Percentiles rank a stretch among this genome's conserved stretches.
Conservation (phyloP, 2,113 vertebrate genomes). For the Anoura caudifer region DNA sequence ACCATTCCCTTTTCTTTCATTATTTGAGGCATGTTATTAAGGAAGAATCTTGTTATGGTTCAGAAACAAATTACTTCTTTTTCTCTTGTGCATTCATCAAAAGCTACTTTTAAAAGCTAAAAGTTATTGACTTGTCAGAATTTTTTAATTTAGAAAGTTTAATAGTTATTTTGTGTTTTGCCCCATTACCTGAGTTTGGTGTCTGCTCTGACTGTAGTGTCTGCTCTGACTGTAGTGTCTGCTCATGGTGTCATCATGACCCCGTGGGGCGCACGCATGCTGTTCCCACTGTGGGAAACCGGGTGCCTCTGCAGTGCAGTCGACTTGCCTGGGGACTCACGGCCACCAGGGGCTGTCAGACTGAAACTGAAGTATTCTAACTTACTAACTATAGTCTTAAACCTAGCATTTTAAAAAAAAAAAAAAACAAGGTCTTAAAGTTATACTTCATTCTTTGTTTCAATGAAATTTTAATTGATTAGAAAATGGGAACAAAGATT, state of each 20-base stretch:
- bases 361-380: neutral
- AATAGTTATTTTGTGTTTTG: neutral
- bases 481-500: neutral
- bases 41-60: neutral
- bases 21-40: neutral
- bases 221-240: neutral
- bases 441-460: neutral
- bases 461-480: neutral
- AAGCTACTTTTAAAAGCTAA: constrained; percentile 20
- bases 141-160: neutral
- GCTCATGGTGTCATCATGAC: neutral
- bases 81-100: neutral
- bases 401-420: neutral
- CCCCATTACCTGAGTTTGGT: neutral
- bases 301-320: neutral
- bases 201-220: neutral
- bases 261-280: neutral
- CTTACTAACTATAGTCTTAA: neutral
- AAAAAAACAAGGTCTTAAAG: neutral
- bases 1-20: neutral
- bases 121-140: neutral
- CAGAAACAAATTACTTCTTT: neutral
- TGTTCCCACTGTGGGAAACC: neutral
- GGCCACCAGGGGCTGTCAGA: neutral
- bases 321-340: neutral